Conservation (phyloP, 2,888 invertebrate genomes). For the Teleiodes luculella region DNA sequence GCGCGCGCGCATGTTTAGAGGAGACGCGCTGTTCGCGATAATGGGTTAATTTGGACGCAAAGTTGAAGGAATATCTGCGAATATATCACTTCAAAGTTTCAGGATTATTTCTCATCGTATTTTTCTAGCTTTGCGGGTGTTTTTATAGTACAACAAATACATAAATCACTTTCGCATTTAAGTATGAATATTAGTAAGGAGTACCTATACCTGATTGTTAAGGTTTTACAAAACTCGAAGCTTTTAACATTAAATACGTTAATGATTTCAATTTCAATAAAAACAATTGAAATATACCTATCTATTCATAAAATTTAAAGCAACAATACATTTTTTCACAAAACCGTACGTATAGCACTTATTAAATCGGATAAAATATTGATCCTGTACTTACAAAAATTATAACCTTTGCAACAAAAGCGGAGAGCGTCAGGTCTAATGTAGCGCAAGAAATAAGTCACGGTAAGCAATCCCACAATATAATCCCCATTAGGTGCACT, state of each 20-base stretch:
- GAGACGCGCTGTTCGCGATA: not conserved
- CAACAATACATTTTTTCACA: not conserved
- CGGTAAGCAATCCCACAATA: slow-evolving; percentile 54
- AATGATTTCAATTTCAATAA: too few species aligned
- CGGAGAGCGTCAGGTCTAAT: slow-evolving; percentile 12
- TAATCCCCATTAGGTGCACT: slow-evolving; percentile 70
- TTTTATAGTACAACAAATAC: too few species aligned
- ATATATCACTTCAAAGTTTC: too few species aligned
- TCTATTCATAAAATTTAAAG: not conserved
- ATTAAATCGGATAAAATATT: slow-evolving; percentile 4
- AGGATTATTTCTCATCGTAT: too few species aligned
- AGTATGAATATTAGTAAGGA: too few species aligned
- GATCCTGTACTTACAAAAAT: slow-evolving; percentile 22
- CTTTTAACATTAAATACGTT: too few species aligned
- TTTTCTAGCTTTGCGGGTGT: too few species aligned
- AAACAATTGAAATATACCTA: too few species aligned
- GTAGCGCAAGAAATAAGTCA: slow-evolving; percentile 46
- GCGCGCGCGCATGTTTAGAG: not conserved
- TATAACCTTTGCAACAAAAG: slow-evolving; percentile 33
- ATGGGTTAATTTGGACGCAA: not conserved
- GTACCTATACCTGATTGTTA: too few species aligned
- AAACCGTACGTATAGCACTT: not conserved
- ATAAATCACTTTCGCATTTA: too few species aligned
- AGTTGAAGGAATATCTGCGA: too few species aligned
- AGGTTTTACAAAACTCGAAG: too few species aligned